Conservation (phyloP, 2,888 invertebrate genomes). For the Idaea straminata region DNA sequence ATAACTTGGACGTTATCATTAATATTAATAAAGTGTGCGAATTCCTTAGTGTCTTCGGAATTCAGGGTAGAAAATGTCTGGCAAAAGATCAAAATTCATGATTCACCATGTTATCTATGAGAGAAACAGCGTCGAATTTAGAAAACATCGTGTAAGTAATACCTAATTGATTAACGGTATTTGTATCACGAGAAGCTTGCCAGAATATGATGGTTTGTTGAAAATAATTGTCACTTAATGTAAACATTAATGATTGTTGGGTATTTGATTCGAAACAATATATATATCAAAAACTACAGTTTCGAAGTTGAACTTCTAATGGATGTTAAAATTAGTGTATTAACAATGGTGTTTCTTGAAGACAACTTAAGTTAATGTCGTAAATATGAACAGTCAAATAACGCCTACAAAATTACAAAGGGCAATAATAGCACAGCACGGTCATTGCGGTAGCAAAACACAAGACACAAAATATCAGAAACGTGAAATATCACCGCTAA, state of each 20-base stretch:
- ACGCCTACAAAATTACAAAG: constrained; percentile 25
- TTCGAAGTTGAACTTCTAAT: too few species aligned
- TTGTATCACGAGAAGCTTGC: constrained; percentile 42
- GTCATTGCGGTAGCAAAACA: constrained; percentile 28
- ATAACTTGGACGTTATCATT: constrained; percentile 25
- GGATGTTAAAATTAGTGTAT: background rate
- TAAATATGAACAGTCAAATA: too few species aligned
- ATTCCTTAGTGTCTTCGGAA: constrained; percentile 40
- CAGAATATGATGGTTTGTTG: constrained; percentile 22
- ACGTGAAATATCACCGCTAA: constrained; percentile 55
- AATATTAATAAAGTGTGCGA: constrained; percentile 44
- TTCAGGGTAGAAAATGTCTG: constrained; percentile 41
- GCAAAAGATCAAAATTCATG: constrained; percentile 54
- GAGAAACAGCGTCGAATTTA: constrained; percentile 39
- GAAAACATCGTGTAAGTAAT: constrained; percentile 32
- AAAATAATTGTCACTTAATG: background rate
- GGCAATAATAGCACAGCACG: constrained; percentile 30
- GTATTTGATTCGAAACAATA: too few species aligned
- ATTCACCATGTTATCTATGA: constrained; percentile 38
- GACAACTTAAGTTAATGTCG: too few species aligned
- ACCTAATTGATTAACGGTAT: constrained; percentile 55
- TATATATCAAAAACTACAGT: constrained; percentile 3
- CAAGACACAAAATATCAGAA: constrained; percentile 49
- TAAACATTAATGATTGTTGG: too few species aligned
- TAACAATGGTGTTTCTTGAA: background rate